Evolutionary conservation across 2,888 invertebrate species (phyloP), one percentile per base, ranked within the genome.

Genomic region (Sturmia bella): DNA sequence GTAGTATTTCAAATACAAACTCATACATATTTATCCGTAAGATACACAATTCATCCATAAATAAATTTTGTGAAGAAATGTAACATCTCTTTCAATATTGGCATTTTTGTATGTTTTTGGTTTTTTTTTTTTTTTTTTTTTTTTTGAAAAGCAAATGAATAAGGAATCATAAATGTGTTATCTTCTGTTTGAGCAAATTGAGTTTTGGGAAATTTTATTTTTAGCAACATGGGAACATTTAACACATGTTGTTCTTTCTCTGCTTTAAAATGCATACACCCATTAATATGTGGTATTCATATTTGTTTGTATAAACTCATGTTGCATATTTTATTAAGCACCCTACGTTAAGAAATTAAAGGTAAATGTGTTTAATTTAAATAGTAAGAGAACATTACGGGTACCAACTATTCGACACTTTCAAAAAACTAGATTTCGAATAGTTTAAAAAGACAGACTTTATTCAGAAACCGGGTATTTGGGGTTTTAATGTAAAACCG

Each of bases 221-320:
- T 77, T 83, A 78, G 84, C 69, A 45, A 83, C 84, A 85, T 85
- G 85, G 84, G 85, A 85, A 85, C 76, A 83, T 83, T 73, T 17
- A 72, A 84, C 85, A 85, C 74, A 84, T 85, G 84, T 84, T 85
- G 19, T 81, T 50, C 24, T n/a, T 59, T 69, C 37, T 21, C 41
- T 45, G 32, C 11, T 45, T 70, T 70, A 73, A 72, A 39, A 56
- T 64, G 41, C 59, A 54, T 59, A 73, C 52, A 27, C 39, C 63
- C 64, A 64, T 63, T 74, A 57, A 68, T 59, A 72, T 48, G 32
- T 6, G 32, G 7, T 32, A 13, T 54, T 77, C 68, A 73, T 64
- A 68, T 76, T 39, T 63, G 43, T 56, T 54, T 56, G 13, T 15
- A 7, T 7, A 32, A 9, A 32, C 32, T 7, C 9, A 32, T 32